These are phyloP conservation scores for Zosterops borbonicus DNA, from an alignment of 2,113 vertebrate genomes.

Conservation along the genomic window DNA sequence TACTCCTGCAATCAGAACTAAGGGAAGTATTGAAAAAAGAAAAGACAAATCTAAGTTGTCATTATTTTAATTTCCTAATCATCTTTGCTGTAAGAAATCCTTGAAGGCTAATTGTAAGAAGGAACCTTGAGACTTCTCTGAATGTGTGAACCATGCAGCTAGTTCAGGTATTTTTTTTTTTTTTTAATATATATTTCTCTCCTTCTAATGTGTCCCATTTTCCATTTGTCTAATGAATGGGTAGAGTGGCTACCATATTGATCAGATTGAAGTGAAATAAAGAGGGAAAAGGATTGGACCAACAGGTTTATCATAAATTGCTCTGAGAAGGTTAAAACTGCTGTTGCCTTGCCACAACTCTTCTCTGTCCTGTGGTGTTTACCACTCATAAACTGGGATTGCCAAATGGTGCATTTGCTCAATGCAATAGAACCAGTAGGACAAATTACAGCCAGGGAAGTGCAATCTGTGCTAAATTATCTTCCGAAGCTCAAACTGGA, in stretches of 20 bases:
- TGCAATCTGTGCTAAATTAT: background rate
- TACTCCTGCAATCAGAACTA: conserved; percentile 26
- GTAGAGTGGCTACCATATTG: background rate
- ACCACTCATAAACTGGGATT: background rate
- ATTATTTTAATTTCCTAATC: conserved; percentile 20
- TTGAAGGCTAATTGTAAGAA: background rate
- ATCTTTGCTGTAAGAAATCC: background rate
- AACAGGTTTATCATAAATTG: background rate
- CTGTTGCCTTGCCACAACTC: background rate
- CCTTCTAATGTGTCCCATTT: background rate
- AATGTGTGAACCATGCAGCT: background rate
- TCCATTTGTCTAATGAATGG: background rate
- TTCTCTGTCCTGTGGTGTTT: background rate
- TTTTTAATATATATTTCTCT: background rate
- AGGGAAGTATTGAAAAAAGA: conserved; percentile 6
- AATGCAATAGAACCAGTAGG: background rate
- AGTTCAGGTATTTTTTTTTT: background rate
- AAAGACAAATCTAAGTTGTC: background rate
- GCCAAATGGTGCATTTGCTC: background rate
- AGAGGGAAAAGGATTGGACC: background rate
- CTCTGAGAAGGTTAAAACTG: background rate
- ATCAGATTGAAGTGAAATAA: background rate
- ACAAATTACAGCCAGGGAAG: background rate
- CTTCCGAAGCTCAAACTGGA: background rate
- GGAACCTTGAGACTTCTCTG: background rate